A percentile compares a stretch with the other conserved stretches of the same genome.
Conservation (phyloP, 2,888 invertebrate genomes). For the Cryptus armator region DNA sequence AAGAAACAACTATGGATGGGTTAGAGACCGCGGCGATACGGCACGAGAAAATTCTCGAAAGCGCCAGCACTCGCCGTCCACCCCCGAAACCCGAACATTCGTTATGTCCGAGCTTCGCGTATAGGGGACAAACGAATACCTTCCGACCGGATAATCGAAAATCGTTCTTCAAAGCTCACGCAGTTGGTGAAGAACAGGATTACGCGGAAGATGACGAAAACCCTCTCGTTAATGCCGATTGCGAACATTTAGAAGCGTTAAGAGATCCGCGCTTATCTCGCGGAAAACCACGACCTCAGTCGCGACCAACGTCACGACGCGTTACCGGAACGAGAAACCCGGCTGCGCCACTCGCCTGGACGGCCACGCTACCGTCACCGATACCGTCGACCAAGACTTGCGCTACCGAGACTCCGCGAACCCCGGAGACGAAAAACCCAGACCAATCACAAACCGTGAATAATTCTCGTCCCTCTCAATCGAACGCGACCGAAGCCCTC, state of each 20-base stretch:
- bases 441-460: not conserved
- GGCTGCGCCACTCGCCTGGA: not conserved
- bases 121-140: not conserved
- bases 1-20: constrained; percentile 6
- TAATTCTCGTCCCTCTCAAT: too few relatives aligned
- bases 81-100: constrained; percentile 30
- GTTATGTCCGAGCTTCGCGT: constrained; percentile 50
- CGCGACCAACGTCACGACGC: not conserved
- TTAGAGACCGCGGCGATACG: constrained; percentile 26
- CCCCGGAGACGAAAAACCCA: not conserved
- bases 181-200: not conserved
- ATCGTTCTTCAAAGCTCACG: not conserved
- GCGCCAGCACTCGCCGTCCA: not conserved
- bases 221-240: not conserved
- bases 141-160: not conserved
- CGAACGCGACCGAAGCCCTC: not conserved
- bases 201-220: not conserved
- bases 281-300: not conserved
- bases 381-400: not conserved
- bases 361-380: not conserved
- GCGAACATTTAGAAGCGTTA: not conserved
- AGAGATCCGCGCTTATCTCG: not conserved
- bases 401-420: not conserved
- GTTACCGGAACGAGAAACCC: not conserved
- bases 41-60: constrained; percentile 11